phyloP scores from a whole-genome alignment of 2,888 invertebrate species.

The Idaea aversata region DNA sequence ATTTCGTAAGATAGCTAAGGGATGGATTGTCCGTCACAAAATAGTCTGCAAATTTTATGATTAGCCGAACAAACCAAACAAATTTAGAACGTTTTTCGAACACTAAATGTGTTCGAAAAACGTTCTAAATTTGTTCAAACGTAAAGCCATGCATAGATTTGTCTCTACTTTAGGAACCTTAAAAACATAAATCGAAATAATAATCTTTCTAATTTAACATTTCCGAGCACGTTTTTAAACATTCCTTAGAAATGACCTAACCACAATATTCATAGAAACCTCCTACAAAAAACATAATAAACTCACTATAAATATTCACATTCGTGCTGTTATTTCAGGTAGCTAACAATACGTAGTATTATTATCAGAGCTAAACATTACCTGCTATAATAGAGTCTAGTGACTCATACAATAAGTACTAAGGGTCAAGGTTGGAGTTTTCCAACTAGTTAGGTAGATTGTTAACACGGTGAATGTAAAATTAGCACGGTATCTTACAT shows the following conservation, averaged over 20 bases:
- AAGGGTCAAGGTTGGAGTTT: slow-evolving; percentile 36
- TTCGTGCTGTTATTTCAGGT: slow-evolving; percentile 1
- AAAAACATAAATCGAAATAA: no score
- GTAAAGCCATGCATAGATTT: no score
- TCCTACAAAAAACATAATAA: not conserved
- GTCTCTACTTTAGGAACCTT: no score
- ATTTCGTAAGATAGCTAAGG: no score
- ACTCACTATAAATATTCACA: not conserved
- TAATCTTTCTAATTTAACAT: not conserved
- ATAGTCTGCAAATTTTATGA: no score
- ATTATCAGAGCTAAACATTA: not conserved
- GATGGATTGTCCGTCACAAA: no score
- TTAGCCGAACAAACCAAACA: no score
- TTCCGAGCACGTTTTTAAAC: not conserved
- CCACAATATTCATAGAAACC: not conserved
- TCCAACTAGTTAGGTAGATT: slow-evolving; percentile 22
- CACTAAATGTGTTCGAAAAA: no score
- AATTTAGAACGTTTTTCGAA: no score
- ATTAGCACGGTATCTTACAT: slow-evolving; percentile 50
- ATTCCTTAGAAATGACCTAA: not conserved
- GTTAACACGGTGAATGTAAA: slow-evolving; percentile 35
- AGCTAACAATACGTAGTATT: not conserved
- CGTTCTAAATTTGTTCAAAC: no score
- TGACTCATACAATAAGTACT: slow-evolving; percentile 3
- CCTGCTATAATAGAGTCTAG: not conserved